Evolutionary conservation across 2,797 vertebrate species (phyloP), one percentile per base, ranked within the genome.

Genomic region (Myotis pilosus): DNA sequence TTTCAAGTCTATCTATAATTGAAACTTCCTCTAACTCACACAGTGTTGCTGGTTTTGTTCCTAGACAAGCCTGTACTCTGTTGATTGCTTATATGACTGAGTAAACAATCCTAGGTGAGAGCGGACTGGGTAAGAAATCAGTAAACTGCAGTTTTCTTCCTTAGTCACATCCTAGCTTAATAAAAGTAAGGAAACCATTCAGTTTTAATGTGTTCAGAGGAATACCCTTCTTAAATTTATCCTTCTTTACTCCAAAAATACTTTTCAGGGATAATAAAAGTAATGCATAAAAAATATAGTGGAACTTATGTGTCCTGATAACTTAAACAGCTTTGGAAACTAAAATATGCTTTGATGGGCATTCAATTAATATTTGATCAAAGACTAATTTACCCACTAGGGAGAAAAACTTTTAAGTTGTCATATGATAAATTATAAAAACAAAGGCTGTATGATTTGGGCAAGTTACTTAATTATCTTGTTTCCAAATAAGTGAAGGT

Each of bases 301-400:
- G 17, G 53, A 78, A 87, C 8, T 12, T 76, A 36, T 11, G 16
- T 71, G 15, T 83, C 47, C 41, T 75, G 76, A 85, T 83, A 41
- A 49, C 2, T 81, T 81, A 90, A 87, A 41, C 7, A 92, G 13
- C 17, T 89, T 92, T 93, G 49, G 41, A 82, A 94, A 91, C 13
- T 89, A 92, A 91, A 86, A 22, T 87, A 41, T 68, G 11, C 36
- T 94, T 94, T 90, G 30, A 41, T 62, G 25, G 20, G 19, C 12
- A 78, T 47, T 89, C 33, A 62, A 5, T 79, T 86, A 66, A 82
- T 60, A 78, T 81, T 91, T 89, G 17, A 78, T 81, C 30, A 83
- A 80, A 23, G 10, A 89, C 68, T 92, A 93, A 62, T 74, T 83
- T 79, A 41, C 22, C 30, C 6, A 78, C 25, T 60, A 69, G 8